These are phyloP conservation scores for Calliopsis andreniformis DNA, from an alignment of 1,140 invertebrate species.

Conservation along the genomic window DNA sequence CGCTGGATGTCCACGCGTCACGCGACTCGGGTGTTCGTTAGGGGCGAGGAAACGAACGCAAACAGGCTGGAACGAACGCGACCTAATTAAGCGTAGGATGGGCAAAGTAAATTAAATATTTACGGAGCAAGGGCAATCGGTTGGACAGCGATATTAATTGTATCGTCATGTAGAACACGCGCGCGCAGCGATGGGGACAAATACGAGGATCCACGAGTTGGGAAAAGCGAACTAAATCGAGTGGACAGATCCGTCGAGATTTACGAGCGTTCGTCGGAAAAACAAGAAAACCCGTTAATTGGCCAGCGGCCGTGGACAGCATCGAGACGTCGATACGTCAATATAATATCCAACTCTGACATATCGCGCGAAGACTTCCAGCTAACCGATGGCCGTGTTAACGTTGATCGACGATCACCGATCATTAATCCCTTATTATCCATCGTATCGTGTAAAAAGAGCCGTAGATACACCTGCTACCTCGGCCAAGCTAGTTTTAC, in stretches of 20 bases:
- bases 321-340: constrained; percentile 66
- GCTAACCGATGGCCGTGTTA: constrained; percentile 46
- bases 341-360: constrained; percentile 67
- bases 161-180: constrained; percentile 18
- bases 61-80: constrained; percentile 4
- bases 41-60: background rate
- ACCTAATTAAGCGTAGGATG: constrained; percentile 27
- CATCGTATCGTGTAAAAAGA: constrained; percentile 65
- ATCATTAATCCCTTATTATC: constrained; percentile 74
- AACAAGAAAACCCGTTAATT: constrained; percentile 68
- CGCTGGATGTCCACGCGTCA: background rate
- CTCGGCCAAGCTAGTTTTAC: constrained; percentile 1
- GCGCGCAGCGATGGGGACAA: constrained; percentile 3
- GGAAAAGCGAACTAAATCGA: constrained; percentile 30
- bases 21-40: constrained; percentile 7
- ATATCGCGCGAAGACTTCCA: constrained; percentile 47
- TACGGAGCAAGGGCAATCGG: background rate
- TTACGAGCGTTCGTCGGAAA: constrained; percentile 67
- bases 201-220: background rate
- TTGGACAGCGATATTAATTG: constrained; percentile 33
- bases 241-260: constrained; percentile 56
- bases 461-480: constrained; percentile 69
- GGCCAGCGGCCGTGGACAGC: constrained; percentile 58
- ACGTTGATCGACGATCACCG: constrained; percentile 74
- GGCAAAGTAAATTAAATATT: constrained; percentile 29